Evolutionary conservation across 2,888 invertebrate species (phyloP).

Genomic region (Synanthedon andrenaeformis): DNA sequence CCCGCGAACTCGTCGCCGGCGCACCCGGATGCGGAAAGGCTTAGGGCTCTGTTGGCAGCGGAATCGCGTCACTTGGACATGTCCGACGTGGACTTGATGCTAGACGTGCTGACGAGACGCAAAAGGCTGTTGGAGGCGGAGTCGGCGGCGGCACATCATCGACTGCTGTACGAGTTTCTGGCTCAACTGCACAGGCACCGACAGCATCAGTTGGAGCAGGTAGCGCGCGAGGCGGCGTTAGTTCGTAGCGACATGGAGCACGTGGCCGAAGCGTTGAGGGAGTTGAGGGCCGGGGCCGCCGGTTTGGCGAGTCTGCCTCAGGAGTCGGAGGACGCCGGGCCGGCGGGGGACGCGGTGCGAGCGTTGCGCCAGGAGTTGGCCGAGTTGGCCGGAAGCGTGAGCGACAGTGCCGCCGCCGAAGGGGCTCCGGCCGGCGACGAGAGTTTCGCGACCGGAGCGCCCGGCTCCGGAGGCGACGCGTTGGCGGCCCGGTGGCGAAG

Average conservation of each 20-base stretch:
- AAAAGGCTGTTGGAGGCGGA: conserved; percentile 86
- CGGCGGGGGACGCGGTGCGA: conserved; percentile 19
- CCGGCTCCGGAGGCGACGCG: conserved; percentile 38
- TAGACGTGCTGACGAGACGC: conserved; percentile 82
- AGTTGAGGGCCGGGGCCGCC: conserved; percentile 16
- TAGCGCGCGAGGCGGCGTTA: conserved; percentile 76
- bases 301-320: conserved; percentile 1
- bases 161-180: conserved; percentile 86
- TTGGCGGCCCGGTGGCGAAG: conserved; percentile 78
- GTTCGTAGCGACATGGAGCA: conserved; percentile 81
- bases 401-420: conserved; percentile 19
- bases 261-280: conserved; percentile 57
- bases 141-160: conserved; percentile 82
- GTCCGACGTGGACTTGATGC: conserved; percentile 84
- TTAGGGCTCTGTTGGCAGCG: conserved; percentile 74
- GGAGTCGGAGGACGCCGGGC: conserved; percentile 29
- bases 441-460: conserved; percentile 34
- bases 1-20: conserved; percentile 10
- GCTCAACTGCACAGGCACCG: conserved; percentile 81
- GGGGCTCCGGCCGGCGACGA: conserved; percentile 25
- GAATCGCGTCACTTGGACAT: conserved; percentile 80
- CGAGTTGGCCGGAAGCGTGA: conserved; percentile 20
- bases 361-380: conserved; percentile 42
- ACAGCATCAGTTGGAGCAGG: conserved; percentile 66
- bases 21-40: conserved; percentile 45